Conservation (phyloP, 1,140 invertebrate genomes). For the Pachyrhynchus sulphureomaculatus region DNA sequence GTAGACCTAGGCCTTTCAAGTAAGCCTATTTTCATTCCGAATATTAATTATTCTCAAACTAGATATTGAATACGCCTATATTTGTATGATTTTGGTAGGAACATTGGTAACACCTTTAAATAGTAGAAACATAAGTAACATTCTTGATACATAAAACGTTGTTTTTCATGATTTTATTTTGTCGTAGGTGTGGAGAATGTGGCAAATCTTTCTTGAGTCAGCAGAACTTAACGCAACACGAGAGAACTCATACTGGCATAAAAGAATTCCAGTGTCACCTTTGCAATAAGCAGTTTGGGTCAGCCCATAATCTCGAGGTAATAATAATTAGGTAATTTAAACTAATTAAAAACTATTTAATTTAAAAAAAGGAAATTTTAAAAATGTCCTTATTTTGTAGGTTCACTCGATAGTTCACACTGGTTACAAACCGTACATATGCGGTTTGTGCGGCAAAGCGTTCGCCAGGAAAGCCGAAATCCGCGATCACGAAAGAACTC, state of each 20-base stretch:
- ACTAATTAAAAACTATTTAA: too few relatives aligned
- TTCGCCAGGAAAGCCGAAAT: conserved; percentile 77
- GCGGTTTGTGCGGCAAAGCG: conserved; percentile 68
- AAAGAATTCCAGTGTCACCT: conserved; percentile 72
- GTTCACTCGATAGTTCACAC: conserved; percentile 67
- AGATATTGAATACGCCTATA: too few relatives aligned
- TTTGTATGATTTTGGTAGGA: neutral
- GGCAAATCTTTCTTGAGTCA: conserved; percentile 73
- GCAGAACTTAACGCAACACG: conserved; percentile 73
- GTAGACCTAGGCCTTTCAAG: conserved; percentile 65
- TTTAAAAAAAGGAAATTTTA: too few relatives aligned
- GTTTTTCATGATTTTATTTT: too few relatives aligned
- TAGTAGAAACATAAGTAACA: too few relatives aligned
- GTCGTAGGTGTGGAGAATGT: conserved; percentile 67
- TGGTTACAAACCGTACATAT: conserved; percentile 70
- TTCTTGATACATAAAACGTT: too few relatives aligned
- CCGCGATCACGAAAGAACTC: conserved; percentile 75
- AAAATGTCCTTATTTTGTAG: conserved; percentile 9
- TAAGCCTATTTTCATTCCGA: conserved; percentile 1
- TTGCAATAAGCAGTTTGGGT: conserved; percentile 76
- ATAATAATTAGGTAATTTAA: too few relatives aligned
- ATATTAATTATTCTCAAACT: too few relatives aligned
- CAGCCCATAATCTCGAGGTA: conserved; percentile 68
- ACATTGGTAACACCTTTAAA: too few relatives aligned
- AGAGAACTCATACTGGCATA: conserved; percentile 67